Percentiles rank a stretch among this genome's conserved stretches.
These are phyloP conservation scores for Clarias laeviceps DNA, from an alignment of 2,797 vertebrate species.

Conservation along the genomic window DNA sequence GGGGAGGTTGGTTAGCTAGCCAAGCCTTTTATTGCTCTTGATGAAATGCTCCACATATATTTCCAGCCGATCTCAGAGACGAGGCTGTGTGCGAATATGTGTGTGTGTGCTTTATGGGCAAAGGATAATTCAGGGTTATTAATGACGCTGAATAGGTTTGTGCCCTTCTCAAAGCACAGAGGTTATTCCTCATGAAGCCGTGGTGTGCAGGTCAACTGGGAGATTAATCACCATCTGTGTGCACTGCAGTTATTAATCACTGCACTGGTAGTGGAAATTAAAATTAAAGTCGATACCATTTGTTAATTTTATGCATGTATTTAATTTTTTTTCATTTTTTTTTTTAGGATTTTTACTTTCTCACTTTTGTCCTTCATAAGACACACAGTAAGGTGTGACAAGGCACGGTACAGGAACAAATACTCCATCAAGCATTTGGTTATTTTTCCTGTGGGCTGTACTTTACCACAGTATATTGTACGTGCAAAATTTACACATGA, in stretches of 20 bases:
- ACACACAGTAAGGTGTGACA: background rate
- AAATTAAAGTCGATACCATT: conserved; percentile 14
- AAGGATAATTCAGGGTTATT: conserved; percentile 50
- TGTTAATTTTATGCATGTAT: conserved; percentile 9
- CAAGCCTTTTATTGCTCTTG: conserved; percentile 43
- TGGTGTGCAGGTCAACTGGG: conserved; percentile 41
- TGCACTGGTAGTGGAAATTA: conserved; percentile 10
- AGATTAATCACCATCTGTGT: conserved; percentile 45
- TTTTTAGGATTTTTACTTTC: background rate
- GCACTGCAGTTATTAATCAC: conserved; percentile 27
- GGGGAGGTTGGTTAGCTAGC: conserved; percentile 29
- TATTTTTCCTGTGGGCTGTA: background rate
- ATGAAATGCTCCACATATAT: conserved; percentile 43
- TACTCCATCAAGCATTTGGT: background rate
- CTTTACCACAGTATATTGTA: background rate
- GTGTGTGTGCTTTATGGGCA: conserved; percentile 29
- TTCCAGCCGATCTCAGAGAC: conserved; percentile 38
- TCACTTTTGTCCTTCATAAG: background rate
- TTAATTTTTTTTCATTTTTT: background rate
- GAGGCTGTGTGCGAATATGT: conserved; percentile 18
- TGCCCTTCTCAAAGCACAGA: conserved; percentile 51
- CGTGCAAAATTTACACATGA: background rate
- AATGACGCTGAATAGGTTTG: conserved; percentile 39
- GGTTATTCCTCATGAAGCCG: conserved; percentile 49
- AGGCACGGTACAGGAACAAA: background rate